Percentiles rank a stretch among this genome's conserved stretches.
Conservation (phyloP, 2,888 invertebrate genomes). For the Drosophila mimica region DNA sequence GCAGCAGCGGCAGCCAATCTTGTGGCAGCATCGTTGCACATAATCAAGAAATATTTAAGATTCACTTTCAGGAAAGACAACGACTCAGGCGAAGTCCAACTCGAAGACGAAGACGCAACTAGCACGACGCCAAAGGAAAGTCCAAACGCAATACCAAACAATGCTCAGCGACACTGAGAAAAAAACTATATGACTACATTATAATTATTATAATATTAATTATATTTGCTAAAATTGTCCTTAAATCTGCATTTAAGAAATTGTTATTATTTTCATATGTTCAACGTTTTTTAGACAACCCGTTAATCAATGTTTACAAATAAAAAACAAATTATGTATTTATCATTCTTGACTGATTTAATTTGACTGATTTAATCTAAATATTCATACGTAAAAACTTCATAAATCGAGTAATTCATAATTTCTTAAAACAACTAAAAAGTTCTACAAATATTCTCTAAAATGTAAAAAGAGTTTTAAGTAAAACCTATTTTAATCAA, state of each 20-base stretch:
- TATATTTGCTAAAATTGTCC: background rate
- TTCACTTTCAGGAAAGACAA: slow-evolving; percentile 68
- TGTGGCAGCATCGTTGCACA: slow-evolving; percentile 44
- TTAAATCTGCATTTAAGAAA: background rate
- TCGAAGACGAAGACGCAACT: slow-evolving; percentile 24
- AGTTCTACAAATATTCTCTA: background rate
- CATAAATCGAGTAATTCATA: background rate
- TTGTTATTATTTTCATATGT: background rate
- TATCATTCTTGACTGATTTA: too few species aligned
- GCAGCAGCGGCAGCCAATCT: slow-evolving; percentile 23
- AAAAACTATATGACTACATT: background rate
- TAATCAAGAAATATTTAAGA: slow-evolving; percentile 76
- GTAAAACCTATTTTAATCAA: background rate
- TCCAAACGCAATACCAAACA: slow-evolving; percentile 55
- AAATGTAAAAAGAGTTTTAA: background rate
- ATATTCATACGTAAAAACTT: background rate
- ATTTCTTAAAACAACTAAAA: background rate
- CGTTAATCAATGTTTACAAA: background rate
- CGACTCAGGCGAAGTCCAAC: slow-evolving; percentile 26
- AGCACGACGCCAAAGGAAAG: slow-evolving; percentile 55
- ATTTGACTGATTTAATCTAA: too few species aligned
- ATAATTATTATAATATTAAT: too few species aligned
- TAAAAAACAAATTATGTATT: background rate
- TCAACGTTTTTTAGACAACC: too few species aligned
- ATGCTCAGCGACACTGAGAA: slow-evolving; percentile 26